Evolutionary conservation across 1,140 invertebrate species (phyloP), one percentile per base, ranked within the genome.

Genomic region (Plodia interpunctella): DNA sequence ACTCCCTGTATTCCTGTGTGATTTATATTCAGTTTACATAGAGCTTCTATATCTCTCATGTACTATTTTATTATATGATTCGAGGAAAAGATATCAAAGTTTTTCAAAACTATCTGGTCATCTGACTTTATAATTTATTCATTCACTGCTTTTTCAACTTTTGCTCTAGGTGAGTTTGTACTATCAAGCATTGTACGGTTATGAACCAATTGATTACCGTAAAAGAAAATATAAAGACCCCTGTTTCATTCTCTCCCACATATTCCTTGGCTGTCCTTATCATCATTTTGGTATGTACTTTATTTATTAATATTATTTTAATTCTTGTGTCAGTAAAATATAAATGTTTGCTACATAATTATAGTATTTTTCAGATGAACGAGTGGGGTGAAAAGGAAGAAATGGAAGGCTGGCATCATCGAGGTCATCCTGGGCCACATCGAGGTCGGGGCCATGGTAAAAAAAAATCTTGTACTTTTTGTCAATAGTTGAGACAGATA

Each of bases 351-450:
- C 38, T 44, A 17, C 38, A 44, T 35, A 35, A 15, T 17, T 15
- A 10, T 32, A 44, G 2, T 44, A 44, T 56, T 57, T 74, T 78
- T 62, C 65, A 88, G 87, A 89, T 87, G 87, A 74, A 67, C 65
- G 87, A 89, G 62, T 89, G 87, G 87, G 83, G 72, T 79, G 87
- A 89, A 59, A 87, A 89, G 62, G 84, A 87, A 30, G 87, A 89
- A 28, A 74, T 84, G 20, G 86, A 87, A 53, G 76, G 77, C 28
- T 87, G 87, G 84, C 87, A 83, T 66, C 84, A 86, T 60, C 76
- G 86, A 56, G 83, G 84, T 11, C 86, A 87, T 66, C 71, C 66
- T n/a, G 19, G 19, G 5, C 59, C 78, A 38, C 82, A 87, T 59
- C 81, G 86, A 57, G 80, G 78, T 18, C 72, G 86, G 25, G 76